Percentiles rank a stretch among this genome's conserved stretches.
Conservation (phyloP, 1,140 invertebrate species). For the Vollenhovia emeryi region DNA sequence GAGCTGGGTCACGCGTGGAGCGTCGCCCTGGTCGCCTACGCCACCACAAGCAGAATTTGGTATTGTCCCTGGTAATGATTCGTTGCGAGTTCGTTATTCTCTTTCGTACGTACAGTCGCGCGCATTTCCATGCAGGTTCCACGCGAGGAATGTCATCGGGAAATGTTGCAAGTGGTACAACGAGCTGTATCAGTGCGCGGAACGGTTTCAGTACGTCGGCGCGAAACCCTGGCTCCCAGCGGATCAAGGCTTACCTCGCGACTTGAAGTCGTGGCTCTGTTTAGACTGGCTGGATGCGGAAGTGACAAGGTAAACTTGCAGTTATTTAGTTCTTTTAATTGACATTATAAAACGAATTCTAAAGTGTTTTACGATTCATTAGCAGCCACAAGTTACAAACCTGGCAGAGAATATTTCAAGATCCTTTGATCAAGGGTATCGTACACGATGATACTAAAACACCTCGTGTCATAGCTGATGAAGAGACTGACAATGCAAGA, state of each 20-base stretch:
- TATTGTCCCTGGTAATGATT: slow-evolving; percentile 70
- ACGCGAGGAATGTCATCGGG: slow-evolving; percentile 84
- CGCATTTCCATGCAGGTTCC: slow-evolving; percentile 71
- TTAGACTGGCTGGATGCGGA: slow-evolving; percentile 83
- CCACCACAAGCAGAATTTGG: slow-evolving; percentile 86
- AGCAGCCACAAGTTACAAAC: not conserved
- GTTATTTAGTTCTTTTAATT: slow-evolving; percentile 37
- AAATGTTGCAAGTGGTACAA: slow-evolving; percentile 86
- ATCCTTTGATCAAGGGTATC: not conserved
- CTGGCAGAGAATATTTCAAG: not conserved
- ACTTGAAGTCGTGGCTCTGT: slow-evolving; percentile 85
- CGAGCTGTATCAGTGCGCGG: slow-evolving; percentile 81
- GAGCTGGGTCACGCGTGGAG: slow-evolving; percentile 86
- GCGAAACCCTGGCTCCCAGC: slow-evolving; percentile 83
- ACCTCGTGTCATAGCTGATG: not conserved
- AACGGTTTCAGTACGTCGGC: slow-evolving; percentile 83
- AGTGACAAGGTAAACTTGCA: slow-evolving; percentile 65
- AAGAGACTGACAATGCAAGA: not conserved
- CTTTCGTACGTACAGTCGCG: not conserved
- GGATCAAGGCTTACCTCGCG: slow-evolving; percentile 82
- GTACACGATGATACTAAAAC: not conserved
- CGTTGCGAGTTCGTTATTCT: not conserved
- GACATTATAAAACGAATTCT: not conserved
- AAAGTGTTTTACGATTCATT: not conserved
- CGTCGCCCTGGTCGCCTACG: slow-evolving; percentile 86